Evolutionary conservation across 2,113 vertebrate genomes (phyloP).

Genomic region (Girardinichthys multiradiatus): DNA sequence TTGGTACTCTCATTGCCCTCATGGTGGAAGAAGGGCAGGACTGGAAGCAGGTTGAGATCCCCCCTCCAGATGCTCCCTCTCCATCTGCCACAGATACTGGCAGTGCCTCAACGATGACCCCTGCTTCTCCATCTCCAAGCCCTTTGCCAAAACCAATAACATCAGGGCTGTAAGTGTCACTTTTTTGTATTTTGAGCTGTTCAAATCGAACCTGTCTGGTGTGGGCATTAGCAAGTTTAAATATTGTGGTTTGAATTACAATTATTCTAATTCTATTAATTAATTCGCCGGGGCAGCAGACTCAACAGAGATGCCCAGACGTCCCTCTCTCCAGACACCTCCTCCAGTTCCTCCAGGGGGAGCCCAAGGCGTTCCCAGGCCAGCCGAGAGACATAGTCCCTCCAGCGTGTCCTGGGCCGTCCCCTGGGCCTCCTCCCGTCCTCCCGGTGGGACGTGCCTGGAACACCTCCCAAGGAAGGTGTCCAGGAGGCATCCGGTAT

Average conservation of each 20-base stretch:
- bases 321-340: no score
- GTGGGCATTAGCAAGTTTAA: not conserved
- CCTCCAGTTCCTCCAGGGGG: no score
- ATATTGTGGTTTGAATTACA: not conserved
- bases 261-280: no score
- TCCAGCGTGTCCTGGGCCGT: no score
- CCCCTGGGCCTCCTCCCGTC: no score
- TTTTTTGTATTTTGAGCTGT: not conserved
- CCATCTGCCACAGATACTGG: slow-evolving; percentile 47
- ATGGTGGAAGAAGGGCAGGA: slow-evolving; percentile 95
- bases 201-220: not conserved
- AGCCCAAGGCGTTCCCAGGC: no score
- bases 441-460: no score
- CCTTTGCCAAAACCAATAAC: slow-evolving; percentile 51
- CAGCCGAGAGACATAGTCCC: no score
- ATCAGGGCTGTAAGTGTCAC: slow-evolving; percentile 70
- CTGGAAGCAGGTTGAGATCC: slow-evolving; percentile 92
- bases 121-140: slow-evolving; percentile 46
- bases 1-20: slow-evolving; percentile 90
- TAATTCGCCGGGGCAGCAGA: no score
- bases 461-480: no score
- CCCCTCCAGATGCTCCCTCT: slow-evolving; percentile 68
- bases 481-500: no score
- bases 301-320: no score
- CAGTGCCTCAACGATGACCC: slow-evolving; percentile 23